Conservation (phyloP, 2,888 invertebrate species). For the Diachrysia chrysitis region DNA sequence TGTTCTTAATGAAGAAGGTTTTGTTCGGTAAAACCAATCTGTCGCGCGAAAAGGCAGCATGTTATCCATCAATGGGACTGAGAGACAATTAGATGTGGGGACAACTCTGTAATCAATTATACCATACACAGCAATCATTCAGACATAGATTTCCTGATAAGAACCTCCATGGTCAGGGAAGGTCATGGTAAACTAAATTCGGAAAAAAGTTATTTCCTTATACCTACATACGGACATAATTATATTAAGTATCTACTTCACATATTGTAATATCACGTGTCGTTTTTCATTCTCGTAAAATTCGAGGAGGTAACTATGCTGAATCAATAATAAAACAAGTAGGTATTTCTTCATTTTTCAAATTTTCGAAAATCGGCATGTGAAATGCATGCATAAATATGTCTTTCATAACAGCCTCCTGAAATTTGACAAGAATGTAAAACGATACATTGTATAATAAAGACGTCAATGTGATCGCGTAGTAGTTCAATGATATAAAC, state of each 20-base stretch:
- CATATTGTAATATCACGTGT: too few relatives aligned
- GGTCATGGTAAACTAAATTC: not conserved
- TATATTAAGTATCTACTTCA: not conserved
- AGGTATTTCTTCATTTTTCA: too few relatives aligned
- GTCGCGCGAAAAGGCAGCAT: conserved; percentile 37
- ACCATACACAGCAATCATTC: conserved; percentile 33
- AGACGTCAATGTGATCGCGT: too few relatives aligned
- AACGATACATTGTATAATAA: too few relatives aligned
- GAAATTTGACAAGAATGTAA: too few relatives aligned
- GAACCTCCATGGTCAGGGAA: not conserved
- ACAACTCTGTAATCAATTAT: conserved; percentile 57
- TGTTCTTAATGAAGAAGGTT: conserved; percentile 8
- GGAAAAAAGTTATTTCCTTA: conserved; percentile 1
- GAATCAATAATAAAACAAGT: too few relatives aligned
- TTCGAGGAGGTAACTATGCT: too few relatives aligned
- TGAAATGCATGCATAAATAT: too few relatives aligned
- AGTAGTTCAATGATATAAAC: too few relatives aligned
- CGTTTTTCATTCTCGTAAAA: too few relatives aligned
- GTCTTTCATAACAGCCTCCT: too few relatives aligned
- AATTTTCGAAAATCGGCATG: too few relatives aligned
- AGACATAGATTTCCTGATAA: conserved; percentile 30
- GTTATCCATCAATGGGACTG: conserved; percentile 55
- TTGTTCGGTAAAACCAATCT: conserved; percentile 53
- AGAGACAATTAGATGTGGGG: conserved; percentile 51
- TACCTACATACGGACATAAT: not conserved